Percentiles rank a stretch among this genome's conserved stretches.
These are phyloP conservation scores for Morpho deidamia DNA, from an alignment of 2,888 invertebrate genomes.

Conservation along the genomic window DNA sequence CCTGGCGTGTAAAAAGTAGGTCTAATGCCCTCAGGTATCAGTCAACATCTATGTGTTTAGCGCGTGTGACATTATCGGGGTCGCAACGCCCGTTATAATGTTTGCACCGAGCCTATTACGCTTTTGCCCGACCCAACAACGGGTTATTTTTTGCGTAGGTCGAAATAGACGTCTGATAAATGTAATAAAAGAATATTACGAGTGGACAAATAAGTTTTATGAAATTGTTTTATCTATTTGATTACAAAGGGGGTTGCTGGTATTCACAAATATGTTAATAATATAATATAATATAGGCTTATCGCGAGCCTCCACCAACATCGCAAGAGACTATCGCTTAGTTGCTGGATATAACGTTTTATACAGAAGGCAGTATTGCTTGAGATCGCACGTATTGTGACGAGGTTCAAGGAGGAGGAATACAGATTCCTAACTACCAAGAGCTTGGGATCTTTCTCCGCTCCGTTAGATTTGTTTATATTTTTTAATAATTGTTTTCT, in stretches of 20 bases:
- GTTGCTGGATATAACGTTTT: too few species aligned
- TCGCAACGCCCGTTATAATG: slow-evolving; percentile 46
- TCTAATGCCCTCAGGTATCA: slow-evolving; percentile 28
- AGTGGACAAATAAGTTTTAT: background rate
- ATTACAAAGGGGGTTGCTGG: background rate
- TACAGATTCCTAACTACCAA: too few species aligned
- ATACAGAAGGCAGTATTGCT: too few species aligned
- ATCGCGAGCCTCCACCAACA: too few species aligned
- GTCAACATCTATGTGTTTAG: slow-evolving; percentile 16
- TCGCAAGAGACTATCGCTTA: too few species aligned
- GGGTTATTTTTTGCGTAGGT: slow-evolving; percentile 11
- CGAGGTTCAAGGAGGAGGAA: too few species aligned
- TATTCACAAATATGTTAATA: background rate
- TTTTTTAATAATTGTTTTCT: too few species aligned
- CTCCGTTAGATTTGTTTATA: too few species aligned
- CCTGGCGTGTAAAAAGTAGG: slow-evolving; percentile 26
- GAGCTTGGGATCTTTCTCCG: too few species aligned
- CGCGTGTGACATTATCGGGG: slow-evolving; percentile 41
- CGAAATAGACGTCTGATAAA: slow-evolving; percentile 2
- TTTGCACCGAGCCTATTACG: slow-evolving; percentile 16
- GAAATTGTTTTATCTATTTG: background rate
- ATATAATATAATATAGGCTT: too few species aligned
- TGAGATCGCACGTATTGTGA: too few species aligned
- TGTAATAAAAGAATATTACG: slow-evolving; percentile 1
- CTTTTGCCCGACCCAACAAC: slow-evolving; percentile 11